A percentile compares a stretch with the other conserved stretches of the same genome.
These are phyloP conservation scores for Cotesia chilonis DNA, from an alignment of 1,140 invertebrate genomes.

Conservation along the genomic window DNA sequence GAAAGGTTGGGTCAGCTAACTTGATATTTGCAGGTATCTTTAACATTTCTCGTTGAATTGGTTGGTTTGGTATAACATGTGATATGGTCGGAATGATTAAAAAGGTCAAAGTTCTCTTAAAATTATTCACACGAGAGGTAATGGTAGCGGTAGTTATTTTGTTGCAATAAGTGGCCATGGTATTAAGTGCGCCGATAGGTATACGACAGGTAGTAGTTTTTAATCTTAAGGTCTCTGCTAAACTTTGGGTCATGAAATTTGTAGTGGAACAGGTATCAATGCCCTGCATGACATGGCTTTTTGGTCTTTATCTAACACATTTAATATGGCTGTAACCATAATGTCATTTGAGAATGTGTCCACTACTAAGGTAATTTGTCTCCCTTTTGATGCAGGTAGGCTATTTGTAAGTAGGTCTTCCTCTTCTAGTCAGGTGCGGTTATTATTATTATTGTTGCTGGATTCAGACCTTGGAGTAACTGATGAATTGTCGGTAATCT, in stretches of 20 bases:
- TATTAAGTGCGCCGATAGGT: slow-evolving; percentile 20
- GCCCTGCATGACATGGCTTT: slow-evolving; percentile 18
- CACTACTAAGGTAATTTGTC: background rate
- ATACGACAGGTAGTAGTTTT: background rate
- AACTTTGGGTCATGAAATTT: slow-evolving; percentile 28
- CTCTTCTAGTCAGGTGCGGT: background rate
- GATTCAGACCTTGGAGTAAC: background rate
- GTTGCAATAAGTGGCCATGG: background rate
- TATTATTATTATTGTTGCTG: background rate
- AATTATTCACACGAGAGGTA: background rate
- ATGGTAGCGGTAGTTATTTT: background rate
- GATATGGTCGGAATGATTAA: background rate
- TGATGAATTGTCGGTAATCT: background rate
- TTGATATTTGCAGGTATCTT: slow-evolving; percentile 11
- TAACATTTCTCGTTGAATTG: background rate
- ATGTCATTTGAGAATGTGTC: background rate
- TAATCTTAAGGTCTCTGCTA: slow-evolving; percentile 11
- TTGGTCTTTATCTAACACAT: background rate
- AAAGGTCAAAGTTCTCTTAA: background rate
- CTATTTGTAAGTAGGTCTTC: background rate
- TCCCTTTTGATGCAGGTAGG: background rate
- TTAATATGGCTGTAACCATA: slow-evolving; percentile 22
- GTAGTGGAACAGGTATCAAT: slow-evolving; percentile 35
- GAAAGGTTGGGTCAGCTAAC: slow-evolving; percentile 42
- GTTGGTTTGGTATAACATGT: background rate